Evolutionary conservation across 1,140 invertebrate species (phyloP).

Genomic region (Heliconius himera): DNA sequence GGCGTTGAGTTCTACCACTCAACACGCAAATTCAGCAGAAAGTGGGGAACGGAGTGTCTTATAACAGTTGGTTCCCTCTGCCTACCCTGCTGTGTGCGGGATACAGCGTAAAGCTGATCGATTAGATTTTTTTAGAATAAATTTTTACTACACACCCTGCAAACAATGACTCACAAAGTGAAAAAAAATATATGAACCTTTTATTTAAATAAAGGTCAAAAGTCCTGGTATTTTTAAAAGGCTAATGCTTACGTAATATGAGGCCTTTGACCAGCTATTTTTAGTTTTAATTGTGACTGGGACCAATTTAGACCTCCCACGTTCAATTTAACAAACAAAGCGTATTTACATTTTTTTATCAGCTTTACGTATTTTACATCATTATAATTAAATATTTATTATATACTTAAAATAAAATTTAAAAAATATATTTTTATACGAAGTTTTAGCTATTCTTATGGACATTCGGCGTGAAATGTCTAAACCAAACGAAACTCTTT

Average conservation of each 20-base stretch:
- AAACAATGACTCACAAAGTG: background rate
- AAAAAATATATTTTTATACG: too few species aligned
- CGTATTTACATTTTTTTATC: too few species aligned
- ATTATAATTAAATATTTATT: too few species aligned
- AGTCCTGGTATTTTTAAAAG: constrained; percentile 10
- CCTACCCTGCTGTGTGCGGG: too few species aligned
- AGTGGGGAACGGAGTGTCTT: background rate
- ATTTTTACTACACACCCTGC: background rate
- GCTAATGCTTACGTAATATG: constrained; percentile 27
- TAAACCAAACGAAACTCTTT: too few species aligned
- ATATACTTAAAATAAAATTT: too few species aligned
- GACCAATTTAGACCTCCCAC: constrained; percentile 17
- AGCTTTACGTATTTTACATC: too few species aligned
- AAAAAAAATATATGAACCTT: background rate
- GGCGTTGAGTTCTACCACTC: too few species aligned
- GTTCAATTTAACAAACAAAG: background rate
- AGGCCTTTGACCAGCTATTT: constrained; percentile 26
- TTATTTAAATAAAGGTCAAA: constrained; percentile 4
- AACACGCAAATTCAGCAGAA: background rate
- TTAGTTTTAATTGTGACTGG: constrained; percentile 25
- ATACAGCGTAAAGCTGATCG: too few species aligned
- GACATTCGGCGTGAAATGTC: too few species aligned
- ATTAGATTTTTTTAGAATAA: too few species aligned
- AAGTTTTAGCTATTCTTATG: too few species aligned
- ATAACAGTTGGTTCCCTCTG: background rate